phyloP scores from a whole-genome alignment of 2,113 vertebrate genomes.

The Acrocephalus arundinaceus region DNA sequence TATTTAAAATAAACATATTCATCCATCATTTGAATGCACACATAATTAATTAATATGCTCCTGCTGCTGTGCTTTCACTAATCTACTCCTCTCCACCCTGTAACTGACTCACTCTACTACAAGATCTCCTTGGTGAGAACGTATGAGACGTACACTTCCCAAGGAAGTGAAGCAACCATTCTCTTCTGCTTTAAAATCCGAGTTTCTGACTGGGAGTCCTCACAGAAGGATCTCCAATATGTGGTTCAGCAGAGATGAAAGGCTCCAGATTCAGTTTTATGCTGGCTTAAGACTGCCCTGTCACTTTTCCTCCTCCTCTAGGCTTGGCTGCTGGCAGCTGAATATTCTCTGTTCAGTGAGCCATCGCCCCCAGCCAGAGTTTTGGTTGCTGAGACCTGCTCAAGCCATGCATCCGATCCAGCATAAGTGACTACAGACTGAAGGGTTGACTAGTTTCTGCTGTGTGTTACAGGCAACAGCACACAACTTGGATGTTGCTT shows the following conservation, averaged over 20 bases:
- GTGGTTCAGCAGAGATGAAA: background rate
- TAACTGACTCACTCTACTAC: constrained; percentile 20
- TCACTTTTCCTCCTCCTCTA: background rate
- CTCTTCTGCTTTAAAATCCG: background rate
- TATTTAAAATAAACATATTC: constrained; percentile 46
- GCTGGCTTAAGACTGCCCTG: background rate
- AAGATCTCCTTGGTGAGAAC: background rate
- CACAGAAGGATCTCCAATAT: background rate
- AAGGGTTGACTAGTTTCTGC: background rate
- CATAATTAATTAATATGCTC: constrained; percentile 2
- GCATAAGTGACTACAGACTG: background rate
- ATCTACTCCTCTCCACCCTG: background rate
- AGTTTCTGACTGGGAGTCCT: background rate
- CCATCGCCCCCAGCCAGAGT: background rate
- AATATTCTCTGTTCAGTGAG: background rate
- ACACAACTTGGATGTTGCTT: background rate
- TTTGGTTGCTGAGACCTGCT: background rate
- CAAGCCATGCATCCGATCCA: background rate
- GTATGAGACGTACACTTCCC: background rate
- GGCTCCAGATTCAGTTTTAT: background rate
- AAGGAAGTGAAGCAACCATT: constrained; percentile 46
- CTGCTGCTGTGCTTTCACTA: background rate
- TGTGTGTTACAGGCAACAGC: background rate
- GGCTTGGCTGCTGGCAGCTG: background rate
- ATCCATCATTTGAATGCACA: background rate